Evolutionary conservation across 2,888 invertebrate species (phyloP).

Genomic region (Euplexia lucipara): DNA sequence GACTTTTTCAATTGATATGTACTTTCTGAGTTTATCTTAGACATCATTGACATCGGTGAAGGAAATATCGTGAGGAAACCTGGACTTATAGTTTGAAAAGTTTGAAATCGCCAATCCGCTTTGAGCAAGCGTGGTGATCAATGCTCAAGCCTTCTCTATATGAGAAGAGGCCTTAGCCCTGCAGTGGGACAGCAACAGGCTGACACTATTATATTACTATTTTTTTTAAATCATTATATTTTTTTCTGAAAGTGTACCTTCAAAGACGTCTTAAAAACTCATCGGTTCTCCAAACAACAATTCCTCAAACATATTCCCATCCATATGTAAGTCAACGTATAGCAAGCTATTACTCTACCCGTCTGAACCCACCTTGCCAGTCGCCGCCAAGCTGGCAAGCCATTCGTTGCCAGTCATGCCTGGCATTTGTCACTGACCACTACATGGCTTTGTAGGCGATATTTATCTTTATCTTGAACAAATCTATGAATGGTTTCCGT

Average conservation of each 20-base stretch:
- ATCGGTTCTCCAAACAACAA: neutral
- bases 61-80: no score
- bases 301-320: slow-evolving; percentile 35
- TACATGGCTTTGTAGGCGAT: neutral
- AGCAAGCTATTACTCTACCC: slow-evolving; percentile 41
- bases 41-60: no score
- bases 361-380: slow-evolving; percentile 35
- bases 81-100: no score
- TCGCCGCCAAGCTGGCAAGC: slow-evolving; percentile 16
- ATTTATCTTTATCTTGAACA: slow-evolving; percentile 26
- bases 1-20: no score
- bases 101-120: no score
- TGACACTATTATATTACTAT: no score
- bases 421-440: slow-evolving; percentile 45
- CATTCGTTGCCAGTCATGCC: slow-evolving; percentile 38
- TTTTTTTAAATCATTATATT: no score
- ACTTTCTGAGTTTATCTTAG: no score
- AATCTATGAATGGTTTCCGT: slow-evolving; percentile 3
- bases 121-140: no score
- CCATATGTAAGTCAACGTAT: slow-evolving; percentile 32
- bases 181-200: no score
- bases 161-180: no score
- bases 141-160: no score
- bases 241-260: neutral
- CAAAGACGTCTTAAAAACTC: neutral